Evolutionary conservation across 2,888 invertebrate genomes (phyloP).

Genomic region (Caenorhabditis auriculariae): DNA sequence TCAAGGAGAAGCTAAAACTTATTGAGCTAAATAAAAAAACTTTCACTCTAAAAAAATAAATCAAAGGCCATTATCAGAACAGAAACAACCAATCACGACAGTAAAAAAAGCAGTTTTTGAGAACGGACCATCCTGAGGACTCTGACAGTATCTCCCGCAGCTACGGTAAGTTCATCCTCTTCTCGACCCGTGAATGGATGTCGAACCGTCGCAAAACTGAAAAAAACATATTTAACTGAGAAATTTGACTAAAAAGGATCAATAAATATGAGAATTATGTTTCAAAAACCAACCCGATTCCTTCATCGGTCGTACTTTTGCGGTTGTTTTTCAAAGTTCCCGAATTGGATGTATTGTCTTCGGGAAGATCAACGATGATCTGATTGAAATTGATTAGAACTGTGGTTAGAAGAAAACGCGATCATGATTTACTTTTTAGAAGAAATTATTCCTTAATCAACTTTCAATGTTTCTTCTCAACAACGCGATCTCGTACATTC

Average conservation of each 20-base stretch:
- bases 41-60: no score
- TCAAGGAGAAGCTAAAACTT: no score
- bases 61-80: no score
- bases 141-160: conserved; percentile 48
- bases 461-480: no score
- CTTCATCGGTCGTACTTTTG: conserved; percentile 4
- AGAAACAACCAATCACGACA: neutral
- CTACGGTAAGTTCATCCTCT: conserved; percentile 46
- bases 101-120: no score
- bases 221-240: conserved; percentile 3
- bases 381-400: neutral
- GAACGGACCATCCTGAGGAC: conserved; percentile 46
- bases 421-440: no score
- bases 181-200: conserved; percentile 49
- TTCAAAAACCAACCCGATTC: conserved; percentile 3
- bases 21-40: no score
- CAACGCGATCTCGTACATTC: neutral
- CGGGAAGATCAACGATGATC: conserved; percentile 32
- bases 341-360: conserved; percentile 10
- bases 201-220: conserved; percentile 50
- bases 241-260: neutral
- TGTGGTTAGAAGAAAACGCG: neutral
- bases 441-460: no score
- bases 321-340: conserved; percentile 3
- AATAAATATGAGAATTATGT: neutral